Percentiles rank a stretch among this genome's conserved stretches.
Conservation (phyloP, 2,113 vertebrate genomes). For the Xerus inauris region DNA sequence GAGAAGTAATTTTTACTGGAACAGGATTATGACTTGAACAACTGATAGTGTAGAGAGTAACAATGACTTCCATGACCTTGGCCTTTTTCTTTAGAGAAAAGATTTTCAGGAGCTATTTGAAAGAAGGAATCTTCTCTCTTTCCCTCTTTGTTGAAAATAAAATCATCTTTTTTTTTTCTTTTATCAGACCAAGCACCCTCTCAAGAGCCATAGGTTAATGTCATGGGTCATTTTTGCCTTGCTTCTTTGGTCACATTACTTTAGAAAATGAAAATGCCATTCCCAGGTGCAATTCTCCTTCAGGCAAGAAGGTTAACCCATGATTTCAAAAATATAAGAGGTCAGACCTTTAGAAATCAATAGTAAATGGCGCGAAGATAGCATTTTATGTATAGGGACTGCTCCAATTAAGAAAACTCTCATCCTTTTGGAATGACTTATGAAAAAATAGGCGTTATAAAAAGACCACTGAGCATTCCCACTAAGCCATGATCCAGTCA, state of each 20-base stretch:
- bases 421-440: constrained; percentile 55
- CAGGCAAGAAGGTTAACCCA: constrained; percentile 82
- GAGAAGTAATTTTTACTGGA: constrained; percentile 58
- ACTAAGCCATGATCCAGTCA: constrained; percentile 65
- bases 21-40: constrained; percentile 25
- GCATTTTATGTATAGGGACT: constrained; percentile 75
- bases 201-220: constrained; percentile 69
- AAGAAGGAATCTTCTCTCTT: neutral
- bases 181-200: constrained; percentile 63
- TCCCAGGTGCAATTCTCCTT: constrained; percentile 82
- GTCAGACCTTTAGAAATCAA: constrained; percentile 84
- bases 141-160: constrained; percentile 4
- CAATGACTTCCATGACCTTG: neutral
- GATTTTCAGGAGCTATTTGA: constrained; percentile 24
- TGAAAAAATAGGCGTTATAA: constrained; percentile 58
- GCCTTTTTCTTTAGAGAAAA: constrained; percentile 42
- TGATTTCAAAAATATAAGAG: constrained; percentile 78
- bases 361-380: constrained; percentile 79
- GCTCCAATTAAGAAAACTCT: constrained; percentile 84
- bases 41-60: neutral
- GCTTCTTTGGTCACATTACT: constrained; percentile 71
- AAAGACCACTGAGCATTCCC: constrained; percentile 68
- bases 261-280: constrained; percentile 83
- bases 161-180: neutral
- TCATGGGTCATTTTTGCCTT: constrained; percentile 42